Percentiles rank a stretch among this genome's conserved stretches.
Evolutionary conservation across 1,140 invertebrate genomes (phyloP).

Genomic region (Neodiprion fabricii): DNA sequence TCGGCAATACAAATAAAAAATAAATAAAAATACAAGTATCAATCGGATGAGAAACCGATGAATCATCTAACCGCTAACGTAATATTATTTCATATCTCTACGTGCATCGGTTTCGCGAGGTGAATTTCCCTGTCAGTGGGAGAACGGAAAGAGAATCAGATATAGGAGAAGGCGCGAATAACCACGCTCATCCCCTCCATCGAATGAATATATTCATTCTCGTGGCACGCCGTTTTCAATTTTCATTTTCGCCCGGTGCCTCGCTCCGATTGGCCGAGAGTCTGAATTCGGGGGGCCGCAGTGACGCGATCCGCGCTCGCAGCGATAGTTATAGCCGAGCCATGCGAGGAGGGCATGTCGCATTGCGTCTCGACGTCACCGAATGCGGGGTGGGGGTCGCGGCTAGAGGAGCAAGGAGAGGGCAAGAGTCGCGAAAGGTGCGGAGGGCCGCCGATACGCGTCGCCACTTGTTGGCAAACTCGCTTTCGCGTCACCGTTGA

Average conservation of each 20-base stretch:
- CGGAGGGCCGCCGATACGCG: slow-evolving; percentile 33
- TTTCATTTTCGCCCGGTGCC: background rate
- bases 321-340: slow-evolving; percentile 28
- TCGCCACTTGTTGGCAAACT: slow-evolving; percentile 40
- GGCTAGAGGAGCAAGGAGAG: slow-evolving; percentile 27
- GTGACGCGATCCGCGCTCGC: slow-evolving; percentile 17
- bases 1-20: no score
- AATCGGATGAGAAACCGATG: no score
- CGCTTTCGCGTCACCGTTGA: background rate
- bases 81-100: no score
- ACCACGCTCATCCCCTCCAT: background rate
- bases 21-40: no score
- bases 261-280: background rate
- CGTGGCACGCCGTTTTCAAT: background rate
- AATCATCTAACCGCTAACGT: no score
- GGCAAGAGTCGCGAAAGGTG: slow-evolving; percentile 31
- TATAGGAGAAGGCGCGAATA: background rate
- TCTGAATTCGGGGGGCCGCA: background rate
- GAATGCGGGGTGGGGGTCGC: slow-evolving; percentile 34
- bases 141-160: background rate
- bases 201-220: background rate
- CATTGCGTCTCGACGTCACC: slow-evolving; percentile 60
- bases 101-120: no score
- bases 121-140: no score
- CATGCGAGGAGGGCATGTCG: slow-evolving; percentile 49